Percentiles rank a stretch among this genome's conserved stretches.
These are phyloP conservation scores for Manacus vitellinus DNA, from an alignment of 2,113 vertebrate genomes.

Conservation along the genomic window DNA sequence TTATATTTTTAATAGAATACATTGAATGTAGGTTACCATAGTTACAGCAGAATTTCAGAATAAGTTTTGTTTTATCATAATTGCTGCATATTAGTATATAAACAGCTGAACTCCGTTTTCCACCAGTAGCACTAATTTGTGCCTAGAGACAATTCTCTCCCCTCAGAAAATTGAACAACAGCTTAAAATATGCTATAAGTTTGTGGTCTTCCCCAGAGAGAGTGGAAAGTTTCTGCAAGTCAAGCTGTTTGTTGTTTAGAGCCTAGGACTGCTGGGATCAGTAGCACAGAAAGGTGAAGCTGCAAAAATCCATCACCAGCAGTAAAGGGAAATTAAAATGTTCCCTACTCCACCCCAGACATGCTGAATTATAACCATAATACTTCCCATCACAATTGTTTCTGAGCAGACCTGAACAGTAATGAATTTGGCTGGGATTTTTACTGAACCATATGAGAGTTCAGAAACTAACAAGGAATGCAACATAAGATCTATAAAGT, in stretches of 20 bases:
- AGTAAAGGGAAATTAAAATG: conserved; percentile 59
- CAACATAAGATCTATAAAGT: background rate
- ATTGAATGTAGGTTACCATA: conserved; percentile 76
- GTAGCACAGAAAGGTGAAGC: conserved; percentile 44
- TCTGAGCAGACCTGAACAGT: conserved; percentile 24
- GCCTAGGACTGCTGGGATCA: background rate
- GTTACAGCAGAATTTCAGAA: conserved; percentile 75
- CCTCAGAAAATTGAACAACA: conserved; percentile 66
- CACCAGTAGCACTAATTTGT: conserved; percentile 69
- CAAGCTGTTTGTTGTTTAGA: conserved; percentile 57
- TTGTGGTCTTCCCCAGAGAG: conserved; percentile 52
- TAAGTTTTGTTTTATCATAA: conserved; percentile 80
- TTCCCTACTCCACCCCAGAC: conserved; percentile 17
- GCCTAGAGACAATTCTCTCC: conserved; percentile 68
- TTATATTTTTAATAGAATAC: conserved; percentile 75
- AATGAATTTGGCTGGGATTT: conserved; percentile 53
- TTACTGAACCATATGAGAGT: conserved; percentile 10
- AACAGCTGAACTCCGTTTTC: conserved; percentile 75
- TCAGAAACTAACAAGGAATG: conserved; percentile 24
- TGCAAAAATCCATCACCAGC: conserved; percentile 53
- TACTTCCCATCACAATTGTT: conserved; percentile 17
- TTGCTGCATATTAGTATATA: conserved; percentile 76
- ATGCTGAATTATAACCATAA: conserved; percentile 21
- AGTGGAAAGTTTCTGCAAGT: conserved; percentile 65
- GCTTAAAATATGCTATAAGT: conserved; percentile 65